Conservation (phyloP, 2,797 vertebrate species). For the Prionace glauca region DNA sequence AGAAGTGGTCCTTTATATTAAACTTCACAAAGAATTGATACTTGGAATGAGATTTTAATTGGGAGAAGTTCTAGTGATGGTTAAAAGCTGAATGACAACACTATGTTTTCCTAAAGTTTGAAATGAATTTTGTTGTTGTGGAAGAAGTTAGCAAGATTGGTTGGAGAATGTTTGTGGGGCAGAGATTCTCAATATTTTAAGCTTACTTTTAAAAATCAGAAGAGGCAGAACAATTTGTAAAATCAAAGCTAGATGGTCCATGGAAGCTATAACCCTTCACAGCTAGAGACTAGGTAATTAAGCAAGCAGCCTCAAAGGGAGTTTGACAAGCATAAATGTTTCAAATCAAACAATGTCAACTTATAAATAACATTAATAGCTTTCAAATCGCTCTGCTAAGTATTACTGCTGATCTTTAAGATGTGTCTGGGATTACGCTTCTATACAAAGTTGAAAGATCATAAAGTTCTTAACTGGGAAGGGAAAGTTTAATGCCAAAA, state of each 20-base stretch:
- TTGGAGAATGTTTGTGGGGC: background rate
- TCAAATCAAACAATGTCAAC: background rate
- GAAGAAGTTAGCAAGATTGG: background rate
- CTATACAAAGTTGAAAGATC: background rate
- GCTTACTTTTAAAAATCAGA: background rate
- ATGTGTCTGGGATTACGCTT: background rate
- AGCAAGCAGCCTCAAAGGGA: background rate
- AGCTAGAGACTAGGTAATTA: background rate
- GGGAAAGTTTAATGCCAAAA: background rate
- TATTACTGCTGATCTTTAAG: background rate
- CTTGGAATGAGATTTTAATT: background rate
- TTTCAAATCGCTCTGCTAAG: background rate
- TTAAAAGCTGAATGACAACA: too few relatives aligned
- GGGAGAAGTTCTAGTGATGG: background rate
- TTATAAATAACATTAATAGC: background rate
- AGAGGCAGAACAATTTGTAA: background rate
- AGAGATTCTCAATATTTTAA: background rate
- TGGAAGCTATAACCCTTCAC: background rate
- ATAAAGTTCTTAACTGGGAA: background rate
- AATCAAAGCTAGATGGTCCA: background rate
- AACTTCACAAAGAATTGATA: background rate
- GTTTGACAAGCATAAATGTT: too few relatives aligned
- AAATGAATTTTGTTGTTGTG: background rate
- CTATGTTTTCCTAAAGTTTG: background rate
- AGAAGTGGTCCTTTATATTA: background rate